Base-by-base conservation (phyloP, 2,797 vertebrate genomes). In the Cossypha polioptera region DNA sequence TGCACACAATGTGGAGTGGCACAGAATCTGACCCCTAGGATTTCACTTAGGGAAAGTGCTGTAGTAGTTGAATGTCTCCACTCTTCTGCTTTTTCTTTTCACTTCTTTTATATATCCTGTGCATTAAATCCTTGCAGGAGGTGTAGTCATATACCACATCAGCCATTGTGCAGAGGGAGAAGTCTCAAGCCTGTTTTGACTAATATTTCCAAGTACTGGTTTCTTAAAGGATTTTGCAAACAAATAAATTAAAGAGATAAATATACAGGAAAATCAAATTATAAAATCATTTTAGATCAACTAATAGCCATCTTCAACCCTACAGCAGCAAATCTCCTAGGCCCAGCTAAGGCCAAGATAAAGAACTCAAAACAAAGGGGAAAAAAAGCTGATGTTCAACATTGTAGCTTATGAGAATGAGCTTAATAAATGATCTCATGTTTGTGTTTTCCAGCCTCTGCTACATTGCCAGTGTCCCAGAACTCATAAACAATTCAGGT, bases 381-480 rank as follows among this genome's bases (percentile, higher is more conserved):
- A 2, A 7, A 4, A 16, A 42, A 42, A 18, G 1, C 7, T 51
- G 25, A 21, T 63, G 29, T 35, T 90, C 7, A 0, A 26, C 16
- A 42, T 36, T 19, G 15, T 33, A 89, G 11, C 13, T 14, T 21
- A 13, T 36, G 47, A n/a, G 8, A 48, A 8, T 68, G 9, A 84
- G 11, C 18, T 86, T 51, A 72, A 40, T 33, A 58, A 75, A 65
- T 38, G 1, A 42, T n/a, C 43, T 8, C 5, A 36, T 26, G 2
- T 26, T 58, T 76, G 17, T 50, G n/a, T 53, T 89, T 51, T 89
- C 18, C 36, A 53, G 29, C 16, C 7, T 33, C 29, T 16, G 2
- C 19, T 85, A 4, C n/a, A 15, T 54, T 65, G 38, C 18, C 28
- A 0, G 0, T 40, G 13, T 38, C 25, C 24, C 29, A 71, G 58